Evolutionary conservation across 2,888 invertebrate genomes (phyloP).

Genomic region (Sepiola atlantica): DNA sequence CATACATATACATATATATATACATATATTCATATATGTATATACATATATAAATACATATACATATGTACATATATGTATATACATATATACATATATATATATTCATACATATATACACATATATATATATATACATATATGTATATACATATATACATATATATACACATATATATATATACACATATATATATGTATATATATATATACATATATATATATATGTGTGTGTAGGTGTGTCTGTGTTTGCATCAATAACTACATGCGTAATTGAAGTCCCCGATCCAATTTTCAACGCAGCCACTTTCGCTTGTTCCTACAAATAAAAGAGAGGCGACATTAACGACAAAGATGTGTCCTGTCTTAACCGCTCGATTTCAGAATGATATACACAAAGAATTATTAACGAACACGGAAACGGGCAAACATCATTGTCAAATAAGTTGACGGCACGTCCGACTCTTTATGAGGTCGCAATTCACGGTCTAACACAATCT

Average conservation of each 20-base stretch:
- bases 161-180: neutral
- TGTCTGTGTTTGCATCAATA: neutral
- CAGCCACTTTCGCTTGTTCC: neutral
- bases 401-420: slow-evolving; percentile 19
- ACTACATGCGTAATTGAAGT: neutral
- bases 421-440: neutral
- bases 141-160: neutral
- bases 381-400: neutral
- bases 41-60: too few relatives aligned
- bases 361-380: slow-evolving; percentile 16
- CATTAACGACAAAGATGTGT: neutral
- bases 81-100: too few relatives aligned
- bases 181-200: neutral
- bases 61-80: too few relatives aligned
- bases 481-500: neutral
- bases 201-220: neutral
- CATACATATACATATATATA: too few relatives aligned
- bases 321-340: neutral
- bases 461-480: slow-evolving; percentile 32
- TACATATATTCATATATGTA: too few relatives aligned
- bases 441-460: neutral
- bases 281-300: neutral
- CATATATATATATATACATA: neutral
- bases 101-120: too few relatives aligned
- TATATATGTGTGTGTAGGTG: neutral